Conservation (phyloP, 2,113 vertebrate species). For the Shinisaurus crocodilurus region DNA sequence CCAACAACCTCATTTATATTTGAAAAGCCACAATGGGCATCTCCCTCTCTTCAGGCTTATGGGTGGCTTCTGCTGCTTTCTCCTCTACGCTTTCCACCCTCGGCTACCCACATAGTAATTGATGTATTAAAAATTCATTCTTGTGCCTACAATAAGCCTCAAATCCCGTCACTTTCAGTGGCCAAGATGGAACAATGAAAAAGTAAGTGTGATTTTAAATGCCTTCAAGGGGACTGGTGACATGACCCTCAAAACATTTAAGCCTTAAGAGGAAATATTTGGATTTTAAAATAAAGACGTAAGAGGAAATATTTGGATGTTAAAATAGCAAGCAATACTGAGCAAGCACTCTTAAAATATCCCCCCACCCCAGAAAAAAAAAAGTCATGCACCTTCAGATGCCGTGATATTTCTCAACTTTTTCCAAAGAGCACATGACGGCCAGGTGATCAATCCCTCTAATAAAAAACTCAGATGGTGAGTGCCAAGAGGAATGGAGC, state of each 20-base stretch:
- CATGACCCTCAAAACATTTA: background rate
- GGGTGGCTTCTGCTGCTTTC: slow-evolving; percentile 16
- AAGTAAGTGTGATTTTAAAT: background rate
- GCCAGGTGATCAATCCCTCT: background rate
- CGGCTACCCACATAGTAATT: slow-evolving; percentile 4
- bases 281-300: too few species aligned
- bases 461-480: background rate
- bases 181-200: background rate
- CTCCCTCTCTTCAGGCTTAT: slow-evolving; percentile 17
- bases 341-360: background rate
- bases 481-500: background rate
- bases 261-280: background rate
- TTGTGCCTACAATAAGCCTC: slow-evolving; percentile 13
- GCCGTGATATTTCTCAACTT: background rate
- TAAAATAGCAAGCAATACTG: background rate
- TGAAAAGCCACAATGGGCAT: slow-evolving; percentile 21
- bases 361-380: background rate
- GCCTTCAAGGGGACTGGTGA: background rate
- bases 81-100: slow-evolving; percentile 1
- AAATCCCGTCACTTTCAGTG: background rate
- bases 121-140: slow-evolving; percentile 52
- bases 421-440: background rate
- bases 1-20: slow-evolving; percentile 29
- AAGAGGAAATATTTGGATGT: too few species aligned
- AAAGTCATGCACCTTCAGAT: background rate